Base-by-base conservation (phyloP, 2,888 invertebrate genomes). In the Scaptomyza caliginosa region DNA sequence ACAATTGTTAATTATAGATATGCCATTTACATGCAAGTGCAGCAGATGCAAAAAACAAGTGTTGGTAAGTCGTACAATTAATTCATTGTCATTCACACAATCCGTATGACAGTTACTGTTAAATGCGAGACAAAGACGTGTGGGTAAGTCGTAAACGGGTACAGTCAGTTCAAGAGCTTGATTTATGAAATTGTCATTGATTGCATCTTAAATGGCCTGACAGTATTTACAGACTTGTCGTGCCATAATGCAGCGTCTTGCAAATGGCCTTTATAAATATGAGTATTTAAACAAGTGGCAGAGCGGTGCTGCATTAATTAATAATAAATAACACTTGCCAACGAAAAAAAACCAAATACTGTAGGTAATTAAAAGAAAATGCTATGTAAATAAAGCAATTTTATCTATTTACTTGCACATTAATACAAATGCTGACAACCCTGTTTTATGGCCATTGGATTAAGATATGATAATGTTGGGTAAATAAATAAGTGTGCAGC, bases 401-500 rank as follows among this genome's bases (percentile, higher is more conserved):
- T 50, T 36, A 23, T 60, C 13, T 48, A 52, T 64, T 62, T 62
- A 30, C 28, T 46, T 28, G 40, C 28, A 23, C 13, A 56, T 42
- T 36, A 16, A 42, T 28, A 11, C 24, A 26, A 38, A 30, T 16
- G 24, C 55, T 6, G 36, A 19, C 26, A 60, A 40, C 17, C 40
- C 52, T 60, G 46, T 34, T 7, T 7, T 30, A 42, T 16, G 42
- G 46, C 64, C 42, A 17, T 10, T n/a, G 23, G 49, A 39, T 38
- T 65, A 38, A 62, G 60, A 64, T 54, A 62, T 60, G 10, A 32
- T 36, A 68, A 70, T n/a, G 51, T 43, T 55, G 46, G 46, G 38
- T 58, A 79, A 83, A 80, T 63, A 83, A 77, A 77, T 69, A 69
- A 77, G 83, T 60, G 80, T 74, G 82, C 58, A 34, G 52, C 24